Evolutionary conservation across 2,888 invertebrate species (phyloP).

Genomic region (Sarcophaga rosellei): DNA sequence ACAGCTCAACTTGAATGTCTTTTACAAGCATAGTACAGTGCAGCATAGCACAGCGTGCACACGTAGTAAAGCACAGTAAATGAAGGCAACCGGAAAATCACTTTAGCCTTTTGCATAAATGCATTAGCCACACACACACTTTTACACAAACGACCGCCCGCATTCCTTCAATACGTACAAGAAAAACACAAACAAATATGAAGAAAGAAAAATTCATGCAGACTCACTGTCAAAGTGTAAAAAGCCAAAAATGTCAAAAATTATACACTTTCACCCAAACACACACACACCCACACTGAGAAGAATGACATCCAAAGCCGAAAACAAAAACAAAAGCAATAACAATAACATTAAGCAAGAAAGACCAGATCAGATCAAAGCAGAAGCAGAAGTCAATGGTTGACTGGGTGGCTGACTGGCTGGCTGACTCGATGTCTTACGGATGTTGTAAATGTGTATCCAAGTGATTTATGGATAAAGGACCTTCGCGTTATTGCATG

Average conservation of each 20-base stretch:
- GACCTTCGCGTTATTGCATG: slow-evolving; percentile 63
- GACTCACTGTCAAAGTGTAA: slow-evolving; percentile 48
- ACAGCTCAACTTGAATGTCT: slow-evolving; percentile 53
- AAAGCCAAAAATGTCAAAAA: slow-evolving; percentile 60
- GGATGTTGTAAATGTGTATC: slow-evolving; percentile 58
- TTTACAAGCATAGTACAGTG: slow-evolving; percentile 1
- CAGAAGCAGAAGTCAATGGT: slow-evolving; percentile 40
- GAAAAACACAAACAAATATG: background rate
- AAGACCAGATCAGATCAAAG: too few species aligned
- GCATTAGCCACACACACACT: slow-evolving; percentile 56
- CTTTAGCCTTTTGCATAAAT: slow-evolving; percentile 67
- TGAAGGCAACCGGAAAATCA: slow-evolving; percentile 68
- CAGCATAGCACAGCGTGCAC: too few species aligned
- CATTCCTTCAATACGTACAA: background rate
- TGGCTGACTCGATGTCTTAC: slow-evolving; percentile 41
- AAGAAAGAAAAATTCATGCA: background rate
- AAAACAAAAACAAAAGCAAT: slow-evolving; percentile 8
- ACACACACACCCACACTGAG: background rate
- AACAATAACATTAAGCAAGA: slow-evolving; percentile 8
- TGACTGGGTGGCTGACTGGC: too few species aligned
- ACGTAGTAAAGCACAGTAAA: slow-evolving; percentile 21
- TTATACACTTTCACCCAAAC: background rate
- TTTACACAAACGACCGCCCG: background rate
- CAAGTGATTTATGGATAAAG: slow-evolving; percentile 64
- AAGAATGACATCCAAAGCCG: background rate